Percentiles rank a stretch among this genome's conserved stretches.
Evolutionary conservation across 1,140 invertebrate genomes (phyloP).

Genomic region (Lanistes nyassanus): DNA sequence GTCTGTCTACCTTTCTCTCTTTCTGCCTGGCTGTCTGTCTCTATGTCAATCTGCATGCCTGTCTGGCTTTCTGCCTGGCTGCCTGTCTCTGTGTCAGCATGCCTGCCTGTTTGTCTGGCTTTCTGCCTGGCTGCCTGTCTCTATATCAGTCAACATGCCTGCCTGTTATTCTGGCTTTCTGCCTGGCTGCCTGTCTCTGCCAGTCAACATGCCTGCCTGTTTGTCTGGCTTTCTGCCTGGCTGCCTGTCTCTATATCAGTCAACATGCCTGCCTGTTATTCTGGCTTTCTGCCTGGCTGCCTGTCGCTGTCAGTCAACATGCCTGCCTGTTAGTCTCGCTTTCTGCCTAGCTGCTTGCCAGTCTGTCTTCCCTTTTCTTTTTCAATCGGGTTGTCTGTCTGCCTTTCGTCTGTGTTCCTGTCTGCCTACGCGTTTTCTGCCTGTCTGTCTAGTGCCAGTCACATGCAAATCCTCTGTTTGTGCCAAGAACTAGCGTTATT

Average conservation of each 20-base stretch:
- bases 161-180: background rate
- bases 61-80: conserved; percentile 8
- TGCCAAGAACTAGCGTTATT: no score
- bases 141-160: no score
- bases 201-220: no score
- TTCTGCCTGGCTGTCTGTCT: conserved; percentile 8
- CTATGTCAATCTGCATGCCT: no score
- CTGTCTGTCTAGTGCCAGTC: no score
- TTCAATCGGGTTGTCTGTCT: conserved; percentile 3
- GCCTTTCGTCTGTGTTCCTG: background rate
- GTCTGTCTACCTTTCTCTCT: no score
- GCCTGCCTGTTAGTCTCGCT: background rate
- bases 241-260: no score
- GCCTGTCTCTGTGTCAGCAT: conserved; percentile 16
- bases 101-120: no score
- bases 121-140: background rate
- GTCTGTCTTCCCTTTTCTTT: conserved; percentile 11
- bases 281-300: background rate
- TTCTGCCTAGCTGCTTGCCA: background rate
- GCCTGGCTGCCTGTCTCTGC: conserved; percentile 18
- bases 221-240: background rate
- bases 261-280: background rate
- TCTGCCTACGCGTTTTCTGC: no score
- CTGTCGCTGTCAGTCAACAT: background rate
- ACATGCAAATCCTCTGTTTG: no score